Evolutionary conservation across 2,113 vertebrate species (phyloP).

Genomic region (Neotragus pygmaeus): DNA sequence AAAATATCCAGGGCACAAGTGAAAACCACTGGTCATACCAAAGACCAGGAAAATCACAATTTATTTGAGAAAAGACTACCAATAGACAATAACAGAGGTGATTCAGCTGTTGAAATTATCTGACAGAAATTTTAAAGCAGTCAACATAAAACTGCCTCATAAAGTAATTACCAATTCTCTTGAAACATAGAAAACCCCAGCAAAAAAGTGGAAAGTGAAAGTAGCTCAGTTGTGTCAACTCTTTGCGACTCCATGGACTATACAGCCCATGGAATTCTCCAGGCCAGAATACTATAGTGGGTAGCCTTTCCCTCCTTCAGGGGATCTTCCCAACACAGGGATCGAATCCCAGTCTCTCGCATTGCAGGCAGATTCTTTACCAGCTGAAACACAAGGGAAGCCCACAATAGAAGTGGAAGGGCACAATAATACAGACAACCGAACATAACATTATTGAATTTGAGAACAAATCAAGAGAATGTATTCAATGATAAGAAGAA

Average conservation of each 20-base stretch:
- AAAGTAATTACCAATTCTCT: neutral
- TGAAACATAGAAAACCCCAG: neutral
- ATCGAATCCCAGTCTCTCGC: rapidly evolving
- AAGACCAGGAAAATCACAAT: conserved; percentile 4
- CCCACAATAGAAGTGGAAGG: neutral
- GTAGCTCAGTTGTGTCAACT: neutral
- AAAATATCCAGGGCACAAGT: neutral
- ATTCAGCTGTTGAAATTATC: neutral
- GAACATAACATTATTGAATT: neutral
- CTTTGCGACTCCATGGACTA: neutral
- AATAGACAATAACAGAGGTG: neutral
- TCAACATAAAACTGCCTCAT: neutral
- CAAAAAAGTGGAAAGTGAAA: neutral
- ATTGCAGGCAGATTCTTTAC: neutral
- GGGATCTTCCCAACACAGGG: neutral
- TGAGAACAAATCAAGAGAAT: neutral
- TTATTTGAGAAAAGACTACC: neutral
- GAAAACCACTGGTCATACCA: neutral
- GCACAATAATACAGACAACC: neutral
- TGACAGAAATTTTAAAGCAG: neutral
- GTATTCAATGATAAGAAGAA: neutral
- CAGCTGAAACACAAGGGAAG: neutral
- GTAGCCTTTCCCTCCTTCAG: neutral
- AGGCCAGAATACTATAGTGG: neutral
- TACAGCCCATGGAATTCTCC: neutral